Evolutionary conservation across 2,113 vertebrate genomes (phyloP).

Genomic region (Orientallactaga bullata): DNA sequence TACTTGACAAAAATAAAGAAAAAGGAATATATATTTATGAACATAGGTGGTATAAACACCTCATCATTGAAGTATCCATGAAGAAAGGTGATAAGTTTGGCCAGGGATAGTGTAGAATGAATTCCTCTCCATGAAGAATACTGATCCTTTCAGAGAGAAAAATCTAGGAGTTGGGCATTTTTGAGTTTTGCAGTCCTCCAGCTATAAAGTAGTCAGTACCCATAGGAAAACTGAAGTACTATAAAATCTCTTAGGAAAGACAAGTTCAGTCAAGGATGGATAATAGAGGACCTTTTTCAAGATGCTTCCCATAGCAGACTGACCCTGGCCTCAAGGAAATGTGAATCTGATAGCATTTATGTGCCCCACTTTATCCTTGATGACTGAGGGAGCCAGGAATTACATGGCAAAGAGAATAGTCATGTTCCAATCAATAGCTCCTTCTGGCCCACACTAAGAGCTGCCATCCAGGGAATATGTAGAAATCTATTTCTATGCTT

Average conservation of each 20-base stretch:
- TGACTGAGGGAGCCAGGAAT: background rate
- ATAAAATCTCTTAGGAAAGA: slow-evolving; percentile 46
- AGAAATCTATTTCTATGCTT: background rate
- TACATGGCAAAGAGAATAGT: background rate
- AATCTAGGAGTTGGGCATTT: background rate
- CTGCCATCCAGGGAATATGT: too few species aligned
- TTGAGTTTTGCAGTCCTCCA: background rate
- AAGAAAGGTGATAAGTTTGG: background rate
- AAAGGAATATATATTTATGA: background rate
- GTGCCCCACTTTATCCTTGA: background rate
- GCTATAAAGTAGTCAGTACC: background rate
- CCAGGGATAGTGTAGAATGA: background rate
- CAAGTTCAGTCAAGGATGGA: slow-evolving; percentile 9
- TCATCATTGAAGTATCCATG: background rate
- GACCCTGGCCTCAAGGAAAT: slow-evolving; percentile 28
- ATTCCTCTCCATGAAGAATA: background rate
- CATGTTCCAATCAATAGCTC: background rate
- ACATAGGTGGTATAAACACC: background rate
- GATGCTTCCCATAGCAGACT: background rate
- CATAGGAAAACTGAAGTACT: background rate
- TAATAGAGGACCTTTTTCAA: slow-evolving; percentile 4
- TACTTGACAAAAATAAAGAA: slow-evolving; percentile 3
- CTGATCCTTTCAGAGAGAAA: background rate
- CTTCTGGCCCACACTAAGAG: background rate
- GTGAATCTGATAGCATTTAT: background rate